A percentile compares a stretch with the other conserved stretches of the same genome.
Evolutionary conservation across 1,140 invertebrate species (phyloP).

Genomic region (Eumeta japonica): DNA sequence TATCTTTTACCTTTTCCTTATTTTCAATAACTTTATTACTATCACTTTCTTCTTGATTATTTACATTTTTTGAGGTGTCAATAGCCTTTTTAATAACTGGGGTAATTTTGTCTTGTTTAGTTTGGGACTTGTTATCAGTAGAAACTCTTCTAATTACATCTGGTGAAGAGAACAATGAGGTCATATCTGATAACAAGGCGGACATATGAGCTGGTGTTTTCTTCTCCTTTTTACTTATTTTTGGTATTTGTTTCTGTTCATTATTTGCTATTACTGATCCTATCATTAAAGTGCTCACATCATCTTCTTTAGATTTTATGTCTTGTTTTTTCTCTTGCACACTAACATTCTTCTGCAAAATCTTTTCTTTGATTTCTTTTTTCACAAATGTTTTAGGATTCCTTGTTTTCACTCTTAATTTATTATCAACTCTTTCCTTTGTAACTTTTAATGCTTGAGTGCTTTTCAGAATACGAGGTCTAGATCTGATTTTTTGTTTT

Average conservation of each 20-base stretch:
- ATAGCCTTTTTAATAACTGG: conserved; percentile 25
- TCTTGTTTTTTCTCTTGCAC: too few species aligned
- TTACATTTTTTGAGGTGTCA: conserved; percentile 25
- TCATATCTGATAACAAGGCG: conserved; percentile 63
- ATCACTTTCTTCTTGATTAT: conserved; percentile 21
- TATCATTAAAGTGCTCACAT: too few species aligned
- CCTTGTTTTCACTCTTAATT: conserved; percentile 15
- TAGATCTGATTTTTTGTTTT: conserved; percentile 34
- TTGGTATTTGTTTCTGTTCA: conserved; percentile 35
- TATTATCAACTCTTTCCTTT: conserved; percentile 27
- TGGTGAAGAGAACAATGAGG: conserved; percentile 72
- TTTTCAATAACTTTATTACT: conserved; percentile 19
- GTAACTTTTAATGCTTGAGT: conserved; percentile 16
- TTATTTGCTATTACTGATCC: too few species aligned
- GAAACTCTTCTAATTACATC: conserved; percentile 73
- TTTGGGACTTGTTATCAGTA: conserved; percentile 43
- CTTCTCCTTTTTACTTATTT: conserved; percentile 66
- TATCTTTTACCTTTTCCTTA: conserved; percentile 27
- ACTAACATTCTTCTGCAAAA: conserved; percentile 22
- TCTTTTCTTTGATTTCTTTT: conserved; percentile 41
- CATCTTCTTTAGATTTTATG: too few species aligned
- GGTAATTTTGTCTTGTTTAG: conserved; percentile 31
- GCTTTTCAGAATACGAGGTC: conserved; percentile 42
- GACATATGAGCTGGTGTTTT: conserved; percentile 65
- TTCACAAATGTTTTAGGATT: conserved; percentile 32